Conservation (phyloP, 2,797 vertebrate genomes). For the Pseudochirops cupreus region DNA sequence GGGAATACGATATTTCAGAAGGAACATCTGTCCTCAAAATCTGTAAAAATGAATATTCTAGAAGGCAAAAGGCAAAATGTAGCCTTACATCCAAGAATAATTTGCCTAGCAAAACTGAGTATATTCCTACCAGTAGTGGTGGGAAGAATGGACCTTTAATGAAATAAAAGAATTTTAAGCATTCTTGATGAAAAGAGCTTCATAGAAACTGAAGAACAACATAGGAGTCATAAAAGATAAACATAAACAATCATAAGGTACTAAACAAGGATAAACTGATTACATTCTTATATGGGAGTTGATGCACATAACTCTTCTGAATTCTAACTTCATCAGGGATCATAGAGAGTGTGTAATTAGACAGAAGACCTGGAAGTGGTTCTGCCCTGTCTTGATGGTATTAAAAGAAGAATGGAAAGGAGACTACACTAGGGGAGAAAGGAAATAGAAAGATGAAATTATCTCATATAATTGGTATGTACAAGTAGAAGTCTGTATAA, state of each 20-base stretch:
- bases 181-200: background rate
- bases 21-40: background rate
- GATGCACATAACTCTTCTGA: background rate
- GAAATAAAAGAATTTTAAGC: background rate
- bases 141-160: background rate
- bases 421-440: background rate
- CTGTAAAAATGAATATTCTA: background rate
- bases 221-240: background rate
- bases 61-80: background rate
- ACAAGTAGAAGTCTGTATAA: background rate
- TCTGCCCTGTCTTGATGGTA: background rate
- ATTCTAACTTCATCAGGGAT: background rate
- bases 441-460: background rate
- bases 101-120: background rate
- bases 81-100: background rate
- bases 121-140: background rate
- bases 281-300: background rate
- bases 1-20: background rate
- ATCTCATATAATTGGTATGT: background rate
- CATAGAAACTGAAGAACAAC: background rate
- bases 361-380: background rate
- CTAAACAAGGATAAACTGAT: background rate
- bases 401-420: background rate
- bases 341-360: background rate
- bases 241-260: background rate